Evolutionary conservation across 2,888 invertebrate species (phyloP), one percentile per base, ranked within the genome.

Genomic region (Dryococelus australis): DNA sequence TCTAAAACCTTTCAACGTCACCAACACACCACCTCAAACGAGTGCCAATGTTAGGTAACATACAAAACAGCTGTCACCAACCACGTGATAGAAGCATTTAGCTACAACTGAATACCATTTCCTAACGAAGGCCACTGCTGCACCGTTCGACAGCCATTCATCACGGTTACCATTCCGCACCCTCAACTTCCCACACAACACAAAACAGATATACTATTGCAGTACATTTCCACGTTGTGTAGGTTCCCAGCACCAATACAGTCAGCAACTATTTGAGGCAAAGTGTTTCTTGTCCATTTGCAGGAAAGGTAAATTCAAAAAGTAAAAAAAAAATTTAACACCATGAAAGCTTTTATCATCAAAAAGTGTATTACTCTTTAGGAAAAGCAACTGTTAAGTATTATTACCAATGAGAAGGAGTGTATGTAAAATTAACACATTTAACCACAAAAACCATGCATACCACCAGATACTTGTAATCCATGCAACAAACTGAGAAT

Each of bases 61-160:
- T 16, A 65, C 65, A 65, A 47, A 47, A 20, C 65, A 65, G 20
- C 65, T 65, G 65, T 65, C 65, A 65, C 65, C 65, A 16, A 65
- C 65, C 65, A 10, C 65, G 65, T 24, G 65, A 65, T 65, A 83
- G 83, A 83, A 83, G 83, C 83, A 83, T 28, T 83, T 83, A 83
- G 83, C 83, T 83, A 83, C 35, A 28, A 83, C 35, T 83, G 83
- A 83, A 83, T 83, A 83, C 83, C 83, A 28, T 83, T 65, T 65
- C 65, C 65, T 65, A n/a, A n/a, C n/a, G 47, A 13, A 47, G 47
- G 47, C 2, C 16, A 16, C 47, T 47, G n/a, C 65, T 1, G 35
- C 10, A 65, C n/a, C 24, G 65, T n/a, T n/a, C 65, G 8, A n/a
- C 65, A 65, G 65, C 16, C 47, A 6, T 2, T 6, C 47, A 1